phyloP scores from a whole-genome alignment of 64 coral and sea anemone genomes.

The Dendronephthya gigantea region DNA sequence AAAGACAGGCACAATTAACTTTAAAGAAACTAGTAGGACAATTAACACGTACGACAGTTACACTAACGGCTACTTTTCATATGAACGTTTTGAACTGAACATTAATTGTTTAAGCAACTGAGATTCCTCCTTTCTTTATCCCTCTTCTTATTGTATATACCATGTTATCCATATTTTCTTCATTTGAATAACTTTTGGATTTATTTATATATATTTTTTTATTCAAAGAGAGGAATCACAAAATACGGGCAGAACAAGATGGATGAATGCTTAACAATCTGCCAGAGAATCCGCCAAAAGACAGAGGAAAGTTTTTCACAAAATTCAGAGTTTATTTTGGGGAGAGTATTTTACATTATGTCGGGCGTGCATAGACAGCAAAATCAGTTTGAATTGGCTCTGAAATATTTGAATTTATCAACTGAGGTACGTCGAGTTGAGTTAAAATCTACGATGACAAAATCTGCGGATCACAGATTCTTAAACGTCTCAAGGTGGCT shows the following conservation, averaged over 20 bases:
- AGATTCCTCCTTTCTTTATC: no score
- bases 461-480: not conserved
- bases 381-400: not conserved
- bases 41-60: no score
- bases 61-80: no score
- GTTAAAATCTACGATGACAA: not conserved
- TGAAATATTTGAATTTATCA: not conserved
- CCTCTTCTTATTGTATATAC: no score
- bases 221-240: not conserved
- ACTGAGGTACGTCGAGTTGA: not conserved
- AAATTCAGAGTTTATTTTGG: not conserved
- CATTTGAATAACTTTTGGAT: not conserved
- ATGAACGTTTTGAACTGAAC: no score
- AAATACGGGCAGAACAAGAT: not conserved
- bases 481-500: no score
- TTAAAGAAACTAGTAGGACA: no score
- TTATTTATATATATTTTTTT: not conserved
- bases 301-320: not conserved
- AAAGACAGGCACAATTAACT: no score
- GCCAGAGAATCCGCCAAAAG: not conserved
- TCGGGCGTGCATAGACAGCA: not conserved
- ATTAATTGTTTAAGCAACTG: no score
- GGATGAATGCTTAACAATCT: not conserved
- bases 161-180: no score
- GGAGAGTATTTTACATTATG: not conserved